Evolutionary conservation across 2,888 invertebrate genomes (phyloP).

Genomic region (Gandaritis pyraliata): DNA sequence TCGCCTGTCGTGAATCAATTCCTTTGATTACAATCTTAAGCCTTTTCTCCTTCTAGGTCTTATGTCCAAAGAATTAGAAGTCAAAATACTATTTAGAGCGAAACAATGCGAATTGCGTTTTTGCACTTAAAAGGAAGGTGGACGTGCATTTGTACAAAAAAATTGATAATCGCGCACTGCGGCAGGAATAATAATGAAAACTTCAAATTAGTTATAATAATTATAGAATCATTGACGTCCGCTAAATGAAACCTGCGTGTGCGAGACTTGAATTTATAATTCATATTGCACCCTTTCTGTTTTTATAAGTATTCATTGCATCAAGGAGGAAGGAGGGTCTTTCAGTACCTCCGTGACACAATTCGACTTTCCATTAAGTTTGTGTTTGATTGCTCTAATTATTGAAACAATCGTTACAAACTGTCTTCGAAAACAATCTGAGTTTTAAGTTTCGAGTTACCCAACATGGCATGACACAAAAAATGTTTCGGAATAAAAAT

Average conservation of each 20-base stretch:
- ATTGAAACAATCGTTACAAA: constrained; percentile 15
- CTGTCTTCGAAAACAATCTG: constrained; percentile 29
- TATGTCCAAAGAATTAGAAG: constrained; percentile 54
- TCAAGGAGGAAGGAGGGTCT: constrained; percentile 29
- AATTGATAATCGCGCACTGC: constrained; percentile 68
- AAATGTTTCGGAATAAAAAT: constrained; percentile 25
- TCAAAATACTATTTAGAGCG: constrained; percentile 50
- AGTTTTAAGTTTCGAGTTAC: constrained; percentile 30
- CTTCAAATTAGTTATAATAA: constrained; percentile 78
- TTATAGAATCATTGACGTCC: constrained; percentile 77
- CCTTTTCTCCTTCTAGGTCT: constrained; percentile 47
- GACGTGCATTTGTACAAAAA: constrained; percentile 65
- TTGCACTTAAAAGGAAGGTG: constrained; percentile 64
- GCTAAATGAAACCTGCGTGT: constrained; percentile 63
- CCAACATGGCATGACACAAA: constrained; percentile 24
- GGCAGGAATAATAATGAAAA: constrained; percentile 77
- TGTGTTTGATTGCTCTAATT: constrained; percentile 28
- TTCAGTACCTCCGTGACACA: constrained; percentile 15
- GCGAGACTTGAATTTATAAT: constrained; percentile 73
- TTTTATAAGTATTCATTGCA: constrained; percentile 37
- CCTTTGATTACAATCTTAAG: constrained; percentile 52
- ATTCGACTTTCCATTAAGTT: constrained; percentile 26
- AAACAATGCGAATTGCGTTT: constrained; percentile 47
- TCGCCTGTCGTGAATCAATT: constrained; percentile 65
- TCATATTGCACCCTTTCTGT: constrained; percentile 46